phyloP scores from a whole-genome alignment of 2,797 vertebrate genomes.

The Etheostoma perlongum region DNA sequence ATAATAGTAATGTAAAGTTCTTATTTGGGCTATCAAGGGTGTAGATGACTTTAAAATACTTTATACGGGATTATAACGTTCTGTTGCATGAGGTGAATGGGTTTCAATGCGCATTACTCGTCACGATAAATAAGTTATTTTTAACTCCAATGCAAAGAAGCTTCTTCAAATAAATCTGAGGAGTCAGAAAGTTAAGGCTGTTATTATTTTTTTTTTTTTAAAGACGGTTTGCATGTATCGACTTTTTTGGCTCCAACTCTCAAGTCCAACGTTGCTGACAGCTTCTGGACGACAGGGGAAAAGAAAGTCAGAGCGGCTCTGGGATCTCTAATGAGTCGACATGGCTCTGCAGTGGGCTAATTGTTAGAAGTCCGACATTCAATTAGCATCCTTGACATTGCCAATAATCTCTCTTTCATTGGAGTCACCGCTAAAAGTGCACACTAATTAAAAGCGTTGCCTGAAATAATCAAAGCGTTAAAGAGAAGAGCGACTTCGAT shows the following conservation, averaged over 20 bases:
- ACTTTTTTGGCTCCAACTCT: slow-evolving; percentile 26
- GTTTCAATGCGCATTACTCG: neutral
- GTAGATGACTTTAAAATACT: neutral
- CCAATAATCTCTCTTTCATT: slow-evolving; percentile 87
- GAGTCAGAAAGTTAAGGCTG: slow-evolving; percentile 1
- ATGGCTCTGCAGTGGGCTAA: slow-evolving; percentile 79
- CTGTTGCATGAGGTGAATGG: neutral
- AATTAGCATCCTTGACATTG: slow-evolving; percentile 89
- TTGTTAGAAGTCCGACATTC: slow-evolving; percentile 87
- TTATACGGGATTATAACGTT: neutral
- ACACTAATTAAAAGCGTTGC: slow-evolving; percentile 83
- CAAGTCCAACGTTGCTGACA: slow-evolving; percentile 45
- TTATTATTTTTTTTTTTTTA: neutral
- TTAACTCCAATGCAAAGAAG: neutral
- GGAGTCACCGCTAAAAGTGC: slow-evolving; percentile 77
- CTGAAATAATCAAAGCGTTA: slow-evolving; percentile 85
- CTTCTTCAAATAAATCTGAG: neutral
- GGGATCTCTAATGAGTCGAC: slow-evolving; percentile 80
- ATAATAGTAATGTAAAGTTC: neutral
- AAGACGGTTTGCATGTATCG: slow-evolving; percentile 14
- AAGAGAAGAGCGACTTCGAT: slow-evolving; percentile 79
- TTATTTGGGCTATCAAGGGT: neutral
- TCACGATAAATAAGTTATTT: neutral
- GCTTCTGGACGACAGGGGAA: slow-evolving; percentile 44
- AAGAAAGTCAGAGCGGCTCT: slow-evolving; percentile 67